Percentiles rank a stretch among this genome's conserved stretches.
phyloP scores from a whole-genome alignment of 2,113 vertebrate genomes.

The Opisthocomus hoazin region DNA sequence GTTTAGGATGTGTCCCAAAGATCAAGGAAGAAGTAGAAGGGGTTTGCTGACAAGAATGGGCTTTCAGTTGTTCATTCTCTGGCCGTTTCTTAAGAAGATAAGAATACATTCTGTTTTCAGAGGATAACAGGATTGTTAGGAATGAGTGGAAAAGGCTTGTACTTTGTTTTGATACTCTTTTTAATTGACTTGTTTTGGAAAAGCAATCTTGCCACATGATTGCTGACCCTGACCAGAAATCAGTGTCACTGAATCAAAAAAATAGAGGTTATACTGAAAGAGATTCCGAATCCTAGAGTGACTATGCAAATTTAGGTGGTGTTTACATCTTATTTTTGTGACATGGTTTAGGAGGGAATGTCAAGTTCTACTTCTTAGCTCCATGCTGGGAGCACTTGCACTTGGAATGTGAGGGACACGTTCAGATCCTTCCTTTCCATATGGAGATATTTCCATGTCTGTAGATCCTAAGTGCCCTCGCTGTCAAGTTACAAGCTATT shows the following conservation, averaged over 20 bases:
- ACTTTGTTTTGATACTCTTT: neutral
- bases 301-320: neutral
- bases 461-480: neutral
- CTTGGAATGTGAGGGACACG: neutral
- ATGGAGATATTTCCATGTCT: neutral
- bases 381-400: neutral
- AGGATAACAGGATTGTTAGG: neutral
- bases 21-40: neutral
- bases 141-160: neutral
- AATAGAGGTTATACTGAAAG: neutral
- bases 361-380: neutral
- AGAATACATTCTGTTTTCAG: neutral
- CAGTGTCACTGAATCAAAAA: neutral
- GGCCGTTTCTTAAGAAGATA: neutral
- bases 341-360: neutral
- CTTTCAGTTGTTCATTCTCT: neutral
- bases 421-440: neutral
- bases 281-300: neutral
- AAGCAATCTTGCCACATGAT: neutral
- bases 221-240: neutral
- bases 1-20: neutral
- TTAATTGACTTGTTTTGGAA: neutral
- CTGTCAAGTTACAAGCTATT: neutral
- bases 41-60: neutral
- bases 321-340: neutral